phyloP scores from a whole-genome alignment of 2,113 vertebrate species.

The Chaenocephalus aceratus region DNA sequence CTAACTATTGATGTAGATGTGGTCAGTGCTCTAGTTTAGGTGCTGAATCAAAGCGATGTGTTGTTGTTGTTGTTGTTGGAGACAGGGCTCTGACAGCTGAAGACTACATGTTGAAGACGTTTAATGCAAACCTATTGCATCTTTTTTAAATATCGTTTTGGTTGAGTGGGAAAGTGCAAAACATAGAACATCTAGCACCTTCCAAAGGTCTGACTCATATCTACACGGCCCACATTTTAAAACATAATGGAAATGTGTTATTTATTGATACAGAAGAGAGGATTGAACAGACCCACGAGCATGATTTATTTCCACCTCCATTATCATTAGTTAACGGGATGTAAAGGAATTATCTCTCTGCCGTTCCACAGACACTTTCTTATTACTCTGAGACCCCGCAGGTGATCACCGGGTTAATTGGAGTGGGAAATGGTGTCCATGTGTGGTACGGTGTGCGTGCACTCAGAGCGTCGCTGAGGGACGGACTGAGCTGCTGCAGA shows the following conservation, averaged over 20 bases:
- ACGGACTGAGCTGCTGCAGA: background rate
- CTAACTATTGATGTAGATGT: background rate
- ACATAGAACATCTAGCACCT: too few species aligned
- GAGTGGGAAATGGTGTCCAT: slow-evolving; percentile 34
- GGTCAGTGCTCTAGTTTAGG: background rate
- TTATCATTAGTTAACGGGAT: background rate
- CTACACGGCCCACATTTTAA: background rate
- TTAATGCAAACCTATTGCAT: too few species aligned
- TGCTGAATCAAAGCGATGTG: too few species aligned
- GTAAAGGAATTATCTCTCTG: slow-evolving; percentile 12
- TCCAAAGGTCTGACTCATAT: too few species aligned
- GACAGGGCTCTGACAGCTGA: too few species aligned
- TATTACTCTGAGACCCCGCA: slow-evolving; percentile 27
- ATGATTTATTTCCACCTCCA: background rate
- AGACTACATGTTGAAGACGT: too few species aligned
- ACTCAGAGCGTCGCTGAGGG: background rate
- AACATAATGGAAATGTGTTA: accelerated
- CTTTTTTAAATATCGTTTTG: too few species aligned
- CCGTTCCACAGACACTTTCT: background rate
- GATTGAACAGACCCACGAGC: too few species aligned
- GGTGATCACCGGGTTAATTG: slow-evolving; percentile 62
- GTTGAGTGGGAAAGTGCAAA: too few species aligned
- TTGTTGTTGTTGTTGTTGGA: too few species aligned
- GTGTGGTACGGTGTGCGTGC: background rate
- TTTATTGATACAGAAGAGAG: too few species aligned